These are phyloP conservation scores for Hemibagrus guttatus DNA, from an alignment of 2,797 vertebrate species.

Conservation along the genomic window DNA sequence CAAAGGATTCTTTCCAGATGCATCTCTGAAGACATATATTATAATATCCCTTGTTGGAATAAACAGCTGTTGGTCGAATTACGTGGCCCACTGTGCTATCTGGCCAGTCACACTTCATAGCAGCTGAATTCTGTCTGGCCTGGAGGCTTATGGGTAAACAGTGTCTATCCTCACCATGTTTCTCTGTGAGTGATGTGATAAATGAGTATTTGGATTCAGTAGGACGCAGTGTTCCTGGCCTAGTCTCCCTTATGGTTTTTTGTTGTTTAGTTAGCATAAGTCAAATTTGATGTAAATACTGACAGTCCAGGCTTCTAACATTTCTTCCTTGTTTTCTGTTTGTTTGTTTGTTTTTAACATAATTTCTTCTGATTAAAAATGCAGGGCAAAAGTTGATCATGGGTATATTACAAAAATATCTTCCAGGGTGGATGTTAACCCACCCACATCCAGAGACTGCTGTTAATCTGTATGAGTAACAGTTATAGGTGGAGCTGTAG, in stretches of 20 bases:
- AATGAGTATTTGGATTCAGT: constrained; percentile 35
- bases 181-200: constrained; percentile 37
- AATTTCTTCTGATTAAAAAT: not conserved
- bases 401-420: not conserved
- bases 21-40: constrained; percentile 31
- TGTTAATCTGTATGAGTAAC: not conserved
- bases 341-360: not conserved
- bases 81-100: not conserved
- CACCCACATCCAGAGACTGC: not conserved
- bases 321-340: not conserved
- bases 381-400: not conserved
- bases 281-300: not conserved
- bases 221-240: constrained; percentile 44
- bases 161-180: constrained; percentile 21
- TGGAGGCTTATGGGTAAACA: constrained; percentile 38
- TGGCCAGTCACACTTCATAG: constrained; percentile 28
- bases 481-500: not conserved
- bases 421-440: not conserved
- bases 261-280: constrained; percentile 1
- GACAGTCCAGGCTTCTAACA: not conserved
- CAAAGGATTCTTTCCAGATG: constrained; percentile 23
- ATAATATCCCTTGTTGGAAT: constrained; percentile 16
- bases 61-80: constrained; percentile 27
- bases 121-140: constrained; percentile 41
- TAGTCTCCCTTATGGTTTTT: not conserved